Evolutionary conservation across 1,140 invertebrate genomes (phyloP).

Genomic region (Antheraea pernyi): DNA sequence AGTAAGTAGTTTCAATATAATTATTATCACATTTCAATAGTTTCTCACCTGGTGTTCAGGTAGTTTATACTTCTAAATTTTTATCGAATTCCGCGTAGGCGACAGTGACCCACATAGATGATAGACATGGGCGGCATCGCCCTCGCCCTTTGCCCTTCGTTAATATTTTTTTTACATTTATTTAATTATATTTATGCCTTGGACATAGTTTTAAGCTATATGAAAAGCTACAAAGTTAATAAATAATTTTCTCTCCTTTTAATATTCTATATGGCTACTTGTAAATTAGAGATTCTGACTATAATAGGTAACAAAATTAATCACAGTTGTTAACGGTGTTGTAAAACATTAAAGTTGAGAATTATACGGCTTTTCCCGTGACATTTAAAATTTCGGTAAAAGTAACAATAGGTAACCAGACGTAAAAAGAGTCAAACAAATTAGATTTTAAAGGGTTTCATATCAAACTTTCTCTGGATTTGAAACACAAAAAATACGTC

Average conservation of each 20-base stretch:
- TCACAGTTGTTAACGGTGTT: too few relatives aligned
- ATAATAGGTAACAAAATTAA: too few relatives aligned
- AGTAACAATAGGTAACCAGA: neutral
- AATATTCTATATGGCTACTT: too few relatives aligned
- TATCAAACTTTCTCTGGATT: slow-evolving; percentile 5
- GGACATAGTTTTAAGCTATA: too few relatives aligned
- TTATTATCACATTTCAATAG: neutral
- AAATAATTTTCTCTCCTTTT: too few relatives aligned
- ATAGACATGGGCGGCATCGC: slow-evolving; percentile 47
- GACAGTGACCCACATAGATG: slow-evolving; percentile 69
- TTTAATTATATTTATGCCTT: neutral
- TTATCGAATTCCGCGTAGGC: slow-evolving; percentile 71
- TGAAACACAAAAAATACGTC: neutral
- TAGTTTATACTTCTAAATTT: slow-evolving; percentile 52
- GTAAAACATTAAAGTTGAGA: neutral
- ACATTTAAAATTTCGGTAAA: slow-evolving; percentile 1
- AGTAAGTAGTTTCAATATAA: too few relatives aligned
- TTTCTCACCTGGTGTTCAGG: slow-evolving; percentile 17
- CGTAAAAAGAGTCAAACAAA: neutral
- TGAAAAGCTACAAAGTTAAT: too few relatives aligned
- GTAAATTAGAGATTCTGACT: too few relatives aligned
- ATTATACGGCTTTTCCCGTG: neutral
- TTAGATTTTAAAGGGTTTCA: neutral
- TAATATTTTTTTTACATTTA: slow-evolving; percentile 9
- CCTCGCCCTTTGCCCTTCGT: slow-evolving; percentile 44